Evolutionary conservation across 2,797 vertebrate genomes (phyloP), one percentile per base, ranked within the genome.

Genomic region (Manis pentadactyla): DNA sequence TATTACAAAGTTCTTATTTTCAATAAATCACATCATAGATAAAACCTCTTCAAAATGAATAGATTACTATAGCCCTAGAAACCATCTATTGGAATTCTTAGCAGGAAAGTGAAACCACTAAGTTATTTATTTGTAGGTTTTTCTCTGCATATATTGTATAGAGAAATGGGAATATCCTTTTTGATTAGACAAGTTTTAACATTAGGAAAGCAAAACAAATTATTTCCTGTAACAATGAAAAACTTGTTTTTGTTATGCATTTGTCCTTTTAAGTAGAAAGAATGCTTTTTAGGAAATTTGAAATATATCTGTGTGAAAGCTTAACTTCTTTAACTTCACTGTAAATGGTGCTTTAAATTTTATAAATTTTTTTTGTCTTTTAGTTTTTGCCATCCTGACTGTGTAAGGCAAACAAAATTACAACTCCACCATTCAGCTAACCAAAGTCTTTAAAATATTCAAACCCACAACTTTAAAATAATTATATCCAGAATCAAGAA

Each of bases 21-120:
- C 83, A 97, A 83, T 98, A 97, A 98, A 95, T 97, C n/a, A 94
- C 14, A 96, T 98, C 69, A 97, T 90, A 97, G 95, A 94, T 86
- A 2, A 98, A 98, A 96, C 90, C 0, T 87, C n/a, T 98, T 87
- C 92, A 93, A 98, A 97, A 97, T 95, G 61, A 97, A 97, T 95
- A 31, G 12, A 64, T 74, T 63, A 37, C 92, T 95, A 91, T 17
- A 89, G 39, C 87, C 55, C 78, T 94, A 11, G 17, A 96, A 97
- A n/a, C 84, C 23, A 31, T 66, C 29, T 97, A 18, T 87, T 98
- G 37, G n/a, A 97, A 96, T 91, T 97, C 37, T 94, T 94, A 59
- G 7, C 68, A 94, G 92, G 88, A 96, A 96, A 93, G 51, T 42
- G 42, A 17, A 96, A 96, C 94, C 90, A 79, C 49, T 84, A 53